A percentile compares a stretch with the other conserved stretches of the same genome.
phyloP scores from a whole-genome alignment of 2,888 invertebrate species.

The Crepidodera aurea region DNA sequence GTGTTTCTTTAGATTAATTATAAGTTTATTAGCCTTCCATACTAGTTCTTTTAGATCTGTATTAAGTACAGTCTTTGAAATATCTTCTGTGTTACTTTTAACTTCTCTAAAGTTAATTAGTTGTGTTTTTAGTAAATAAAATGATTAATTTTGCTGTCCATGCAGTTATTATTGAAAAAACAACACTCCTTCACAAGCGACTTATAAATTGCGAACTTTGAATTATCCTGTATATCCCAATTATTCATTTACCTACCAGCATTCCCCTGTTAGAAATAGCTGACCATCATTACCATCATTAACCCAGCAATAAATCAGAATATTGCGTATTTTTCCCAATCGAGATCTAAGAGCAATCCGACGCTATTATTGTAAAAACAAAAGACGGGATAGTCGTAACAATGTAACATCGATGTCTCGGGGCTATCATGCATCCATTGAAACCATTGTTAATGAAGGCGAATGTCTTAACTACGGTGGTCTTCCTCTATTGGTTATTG shows the following conservation, averaged over 20 bases:
- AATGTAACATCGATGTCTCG: slow-evolving; percentile 43
- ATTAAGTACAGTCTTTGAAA: too few relatives aligned
- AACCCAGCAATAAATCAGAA: slow-evolving; percentile 28
- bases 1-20: too few relatives aligned
- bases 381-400: slow-evolving; percentile 42
- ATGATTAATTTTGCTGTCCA: too few relatives aligned
- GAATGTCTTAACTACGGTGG: slow-evolving; percentile 54
- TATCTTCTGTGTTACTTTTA: too few relatives aligned
- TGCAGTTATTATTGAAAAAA: too few relatives aligned
- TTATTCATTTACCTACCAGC: slow-evolving; percentile 13
- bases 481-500: slow-evolving; percentile 45
- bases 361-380: slow-evolving; percentile 43
- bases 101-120: too few relatives aligned
- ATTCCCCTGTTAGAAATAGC: slow-evolving; percentile 17
- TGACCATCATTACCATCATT: slow-evolving; percentile 22
- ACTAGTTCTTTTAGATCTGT: too few relatives aligned
- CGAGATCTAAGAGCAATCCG: slow-evolving; percentile 20
- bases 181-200: too few relatives aligned
- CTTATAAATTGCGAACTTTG: too few relatives aligned
- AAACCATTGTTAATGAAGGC: slow-evolving; percentile 52
- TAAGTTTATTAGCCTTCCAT: too few relatives aligned
- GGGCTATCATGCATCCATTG: slow-evolving; percentile 47
- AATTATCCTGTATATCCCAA: slow-evolving; percentile 3
- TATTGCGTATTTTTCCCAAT: slow-evolving; percentile 12
- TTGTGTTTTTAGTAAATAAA: too few relatives aligned